phyloP scores from a whole-genome alignment of 2,888 invertebrate genomes.

The Serripes groenlandicus region DNA sequence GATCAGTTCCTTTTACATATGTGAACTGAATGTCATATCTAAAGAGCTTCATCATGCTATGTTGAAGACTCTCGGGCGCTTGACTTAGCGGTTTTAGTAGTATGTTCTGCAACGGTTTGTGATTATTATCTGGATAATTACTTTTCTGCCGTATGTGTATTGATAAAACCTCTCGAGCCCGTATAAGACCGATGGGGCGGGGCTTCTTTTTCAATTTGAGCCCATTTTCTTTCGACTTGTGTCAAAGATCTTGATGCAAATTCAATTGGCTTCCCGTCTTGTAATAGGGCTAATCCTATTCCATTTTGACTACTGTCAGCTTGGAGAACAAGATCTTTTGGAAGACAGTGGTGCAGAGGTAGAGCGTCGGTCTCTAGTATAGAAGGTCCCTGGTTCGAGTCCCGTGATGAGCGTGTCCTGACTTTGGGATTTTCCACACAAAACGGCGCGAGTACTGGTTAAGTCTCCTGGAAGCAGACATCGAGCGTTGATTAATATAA shows the following conservation, averaged over 20 bases:
- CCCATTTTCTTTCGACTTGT: constrained; percentile 64
- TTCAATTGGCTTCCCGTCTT: constrained; percentile 64
- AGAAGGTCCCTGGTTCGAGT: no score
- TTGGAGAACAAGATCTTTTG: constrained; percentile 61
- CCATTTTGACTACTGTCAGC: constrained; percentile 64
- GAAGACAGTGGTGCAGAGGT: no score
- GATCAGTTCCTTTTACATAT: constrained; percentile 45
- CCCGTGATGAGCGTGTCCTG: no score
- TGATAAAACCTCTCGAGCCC: constrained; percentile 32
- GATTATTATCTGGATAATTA: constrained; percentile 11
- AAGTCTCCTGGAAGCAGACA: no score
- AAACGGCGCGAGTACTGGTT: no score
- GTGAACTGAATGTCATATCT: constrained; percentile 61
- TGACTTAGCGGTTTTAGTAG: constrained; percentile 27
- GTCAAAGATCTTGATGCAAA: constrained; percentile 65
- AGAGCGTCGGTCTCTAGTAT: no score
- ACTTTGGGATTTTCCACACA: no score
- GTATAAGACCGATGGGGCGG: constrained; percentile 52
- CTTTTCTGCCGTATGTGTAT: constrained; percentile 13
- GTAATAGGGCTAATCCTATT: constrained; percentile 46
- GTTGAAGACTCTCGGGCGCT: constrained; percentile 58
- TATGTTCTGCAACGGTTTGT: constrained; percentile 15
- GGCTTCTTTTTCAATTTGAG: constrained; percentile 70
- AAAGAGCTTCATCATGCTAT: constrained; percentile 51
- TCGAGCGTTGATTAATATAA: no score